phyloP scores from a whole-genome alignment of 2,797 vertebrate species.

The Ctenopoma kingsleyae region DNA sequence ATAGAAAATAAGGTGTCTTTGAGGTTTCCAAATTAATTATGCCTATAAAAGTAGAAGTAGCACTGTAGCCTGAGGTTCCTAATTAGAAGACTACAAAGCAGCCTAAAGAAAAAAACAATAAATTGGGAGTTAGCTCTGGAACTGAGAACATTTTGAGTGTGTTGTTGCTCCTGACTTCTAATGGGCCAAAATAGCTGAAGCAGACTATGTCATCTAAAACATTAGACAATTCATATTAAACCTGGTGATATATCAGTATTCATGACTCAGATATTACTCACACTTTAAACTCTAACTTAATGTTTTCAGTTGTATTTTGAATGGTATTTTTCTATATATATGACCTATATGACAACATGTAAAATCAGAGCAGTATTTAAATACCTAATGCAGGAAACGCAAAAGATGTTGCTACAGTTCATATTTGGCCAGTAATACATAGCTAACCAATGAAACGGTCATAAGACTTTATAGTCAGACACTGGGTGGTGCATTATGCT shows the following conservation, averaged over 20 bases:
- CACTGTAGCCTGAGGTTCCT: conserved; percentile 32
- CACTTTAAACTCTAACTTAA: not conserved
- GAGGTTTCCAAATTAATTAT: conserved; percentile 49
- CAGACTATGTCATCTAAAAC: conserved; percentile 1
- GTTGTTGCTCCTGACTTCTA: conserved; percentile 8
- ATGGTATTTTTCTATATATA: not conserved
- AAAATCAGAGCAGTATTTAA: not conserved
- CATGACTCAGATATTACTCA: conserved; percentile 2
- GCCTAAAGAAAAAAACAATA: conserved; percentile 21
- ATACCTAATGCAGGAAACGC: not conserved
- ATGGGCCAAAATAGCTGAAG: conserved; percentile 12
- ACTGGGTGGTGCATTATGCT: conserved; percentile 16
- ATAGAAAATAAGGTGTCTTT: conserved; percentile 43
- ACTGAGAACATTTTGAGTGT: not conserved
- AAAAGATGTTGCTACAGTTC: not conserved
- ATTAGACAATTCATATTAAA: not conserved
- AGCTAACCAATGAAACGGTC: conserved; percentile 10
- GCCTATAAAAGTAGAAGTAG: conserved; percentile 37
- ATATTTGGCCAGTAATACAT: not conserved
- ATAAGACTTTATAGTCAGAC: not conserved
- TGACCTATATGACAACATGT: not conserved
- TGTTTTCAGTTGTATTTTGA: not conserved
- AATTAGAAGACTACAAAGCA: conserved; percentile 44
- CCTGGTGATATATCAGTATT: conserved; percentile 3
- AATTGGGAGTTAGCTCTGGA: conserved; percentile 7